A percentile compares a stretch with the other conserved stretches of the same genome.
Evolutionary conservation across 1,140 invertebrate species (phyloP).

Genomic region (Lucilia sericata): DNA sequence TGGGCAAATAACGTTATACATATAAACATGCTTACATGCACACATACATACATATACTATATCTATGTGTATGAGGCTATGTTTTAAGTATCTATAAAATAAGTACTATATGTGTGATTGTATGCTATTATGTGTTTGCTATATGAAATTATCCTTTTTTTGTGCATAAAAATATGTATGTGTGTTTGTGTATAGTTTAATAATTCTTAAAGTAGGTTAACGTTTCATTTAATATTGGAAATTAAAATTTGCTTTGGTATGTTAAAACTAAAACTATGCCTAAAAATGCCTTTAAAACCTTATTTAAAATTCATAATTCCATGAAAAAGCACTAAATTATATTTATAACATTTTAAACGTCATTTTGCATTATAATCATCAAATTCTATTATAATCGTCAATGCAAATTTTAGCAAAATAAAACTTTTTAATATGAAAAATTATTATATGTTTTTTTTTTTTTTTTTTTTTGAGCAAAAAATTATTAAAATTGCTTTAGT

Average conservation of each 20-base stretch:
- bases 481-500: too few species aligned
- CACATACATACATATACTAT: not conserved
- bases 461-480: too few species aligned
- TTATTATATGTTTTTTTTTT: too few species aligned
- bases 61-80: not conserved
- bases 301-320: constrained; percentile 6
- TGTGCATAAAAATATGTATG: not conserved
- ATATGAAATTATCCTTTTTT: constrained; percentile 26
- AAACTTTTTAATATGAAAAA: too few species aligned
- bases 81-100: not conserved
- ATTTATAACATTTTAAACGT: not conserved
- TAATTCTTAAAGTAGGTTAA: constrained; percentile 26
- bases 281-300: constrained; percentile 6
- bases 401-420: too few species aligned
- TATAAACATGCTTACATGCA: not conserved
- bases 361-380: not conserved
- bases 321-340: not conserved
- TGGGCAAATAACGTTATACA: constrained; percentile 15
- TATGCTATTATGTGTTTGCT: constrained; percentile 4
- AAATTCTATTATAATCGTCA: not conserved
- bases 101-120: not conserved
- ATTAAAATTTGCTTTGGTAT: constrained; percentile 7
- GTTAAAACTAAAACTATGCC: constrained; percentile 6
- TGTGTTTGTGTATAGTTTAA: not conserved
- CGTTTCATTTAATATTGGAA: constrained; percentile 28